phyloP scores from a whole-genome alignment of 2,888 invertebrate species.

The Caenorhabditis panamensis region DNA sequence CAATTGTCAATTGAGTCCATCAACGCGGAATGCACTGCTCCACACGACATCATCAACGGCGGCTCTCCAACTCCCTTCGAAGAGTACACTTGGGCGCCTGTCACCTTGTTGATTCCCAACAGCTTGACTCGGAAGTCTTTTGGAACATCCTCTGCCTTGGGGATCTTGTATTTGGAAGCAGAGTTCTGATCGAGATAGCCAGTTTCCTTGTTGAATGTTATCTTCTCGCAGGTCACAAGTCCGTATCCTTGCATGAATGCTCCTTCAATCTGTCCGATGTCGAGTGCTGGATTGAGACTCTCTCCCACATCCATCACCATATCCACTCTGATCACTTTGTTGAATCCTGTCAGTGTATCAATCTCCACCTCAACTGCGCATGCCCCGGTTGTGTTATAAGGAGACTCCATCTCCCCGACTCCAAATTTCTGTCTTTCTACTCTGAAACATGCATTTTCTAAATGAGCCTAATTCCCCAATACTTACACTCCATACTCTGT shows the following conservation, averaged over 20 bases:
- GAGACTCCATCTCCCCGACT: slow-evolving; percentile 57
- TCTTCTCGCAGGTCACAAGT: slow-evolving; percentile 91
- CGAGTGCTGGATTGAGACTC: slow-evolving; percentile 95
- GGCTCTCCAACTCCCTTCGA: slow-evolving; percentile 85
- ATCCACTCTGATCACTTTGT: slow-evolving; percentile 89
- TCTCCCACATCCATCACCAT: slow-evolving; percentile 97
- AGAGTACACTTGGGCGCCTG: slow-evolving; percentile 90
- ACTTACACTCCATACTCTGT: slow-evolving; percentile 69
- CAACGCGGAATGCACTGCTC: slow-evolving; percentile 90
- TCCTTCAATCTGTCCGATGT: slow-evolving; percentile 96
- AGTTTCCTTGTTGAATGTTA: slow-evolving; percentile 82
- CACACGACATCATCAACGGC: slow-evolving; percentile 84
- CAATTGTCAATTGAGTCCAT: slow-evolving; percentile 48
- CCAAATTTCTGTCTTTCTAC: slow-evolving; percentile 62
- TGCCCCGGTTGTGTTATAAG: slow-evolving; percentile 90
- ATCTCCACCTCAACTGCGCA: slow-evolving; percentile 92
- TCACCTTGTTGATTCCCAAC: slow-evolving; percentile 90
- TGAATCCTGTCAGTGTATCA: slow-evolving; percentile 94
- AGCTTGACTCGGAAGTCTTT: slow-evolving; percentile 92
- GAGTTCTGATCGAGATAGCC: slow-evolving; percentile 87
- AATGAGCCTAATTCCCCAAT: not conserved
- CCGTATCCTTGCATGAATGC: slow-evolving; percentile 92
- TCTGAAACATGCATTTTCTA: slow-evolving; percentile 39
- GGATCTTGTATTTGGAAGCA: slow-evolving; percentile 93
- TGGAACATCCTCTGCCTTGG: slow-evolving; percentile 93